These are phyloP conservation scores for Drosophila subobscura DNA, from an alignment of 1,140 invertebrate genomes.

Conservation along the genomic window DNA sequence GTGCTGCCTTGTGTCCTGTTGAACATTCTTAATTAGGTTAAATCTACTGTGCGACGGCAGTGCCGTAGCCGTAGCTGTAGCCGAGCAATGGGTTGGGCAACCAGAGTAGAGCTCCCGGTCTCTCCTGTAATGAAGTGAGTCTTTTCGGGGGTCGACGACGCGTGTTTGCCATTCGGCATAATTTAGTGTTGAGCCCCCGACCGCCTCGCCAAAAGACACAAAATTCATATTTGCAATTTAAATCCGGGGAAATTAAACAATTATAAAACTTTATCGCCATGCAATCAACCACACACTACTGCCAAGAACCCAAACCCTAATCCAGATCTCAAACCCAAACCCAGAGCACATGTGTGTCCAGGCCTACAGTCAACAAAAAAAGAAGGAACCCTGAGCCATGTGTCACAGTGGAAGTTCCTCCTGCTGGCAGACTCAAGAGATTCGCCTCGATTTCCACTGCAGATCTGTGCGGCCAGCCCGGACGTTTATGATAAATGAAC, in stretches of 20 bases:
- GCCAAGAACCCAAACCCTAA: neutral
- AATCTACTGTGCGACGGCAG: constrained; percentile 74
- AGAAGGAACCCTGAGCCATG: too few relatives aligned
- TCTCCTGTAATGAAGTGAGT: constrained; percentile 40
- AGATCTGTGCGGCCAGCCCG: constrained; percentile 25
- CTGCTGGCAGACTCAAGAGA: neutral
- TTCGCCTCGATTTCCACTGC: constrained; percentile 2
- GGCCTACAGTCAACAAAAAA: too few relatives aligned
- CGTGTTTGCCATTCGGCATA: constrained; percentile 66
- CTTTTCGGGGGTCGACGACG: constrained; percentile 31
- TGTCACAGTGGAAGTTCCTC: neutral
- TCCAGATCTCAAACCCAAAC: neutral
- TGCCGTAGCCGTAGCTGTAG: too few relatives aligned
- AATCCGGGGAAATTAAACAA: constrained; percentile 83
- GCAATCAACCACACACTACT: constrained; percentile 52
- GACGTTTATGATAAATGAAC: constrained; percentile 74
- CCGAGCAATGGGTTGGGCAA: constrained; percentile 16
- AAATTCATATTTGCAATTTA: constrained; percentile 82
- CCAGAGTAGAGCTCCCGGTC: constrained; percentile 3
- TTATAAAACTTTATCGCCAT: constrained; percentile 77
- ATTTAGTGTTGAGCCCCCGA: constrained; percentile 52
- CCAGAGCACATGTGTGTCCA: constrained; percentile 30
- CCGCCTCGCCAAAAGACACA: constrained; percentile 42
- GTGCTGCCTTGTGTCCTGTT: constrained; percentile 67
- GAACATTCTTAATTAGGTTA: constrained; percentile 84